These are phyloP conservation scores for Anseranas semipalmata DNA, from an alignment of 2,113 vertebrate genomes.

Conservation along the genomic window DNA sequence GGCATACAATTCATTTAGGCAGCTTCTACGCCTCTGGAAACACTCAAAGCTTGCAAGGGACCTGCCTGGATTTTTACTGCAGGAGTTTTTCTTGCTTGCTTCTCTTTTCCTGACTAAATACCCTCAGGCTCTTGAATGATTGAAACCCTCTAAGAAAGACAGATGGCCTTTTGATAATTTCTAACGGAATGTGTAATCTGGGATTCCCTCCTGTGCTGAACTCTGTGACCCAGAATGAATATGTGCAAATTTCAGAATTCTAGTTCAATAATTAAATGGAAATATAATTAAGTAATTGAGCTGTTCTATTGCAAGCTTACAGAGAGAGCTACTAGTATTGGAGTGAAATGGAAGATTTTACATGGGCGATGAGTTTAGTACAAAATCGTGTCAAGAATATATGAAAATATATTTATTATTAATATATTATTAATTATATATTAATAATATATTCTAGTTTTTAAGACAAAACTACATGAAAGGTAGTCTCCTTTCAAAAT, in stretches of 20 bases:
- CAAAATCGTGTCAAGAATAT: not conserved
- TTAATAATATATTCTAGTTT: not conserved
- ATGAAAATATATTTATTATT: not conserved
- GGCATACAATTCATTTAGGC: not conserved
- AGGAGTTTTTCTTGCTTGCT: not conserved
- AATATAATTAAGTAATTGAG: conserved; percentile 17
- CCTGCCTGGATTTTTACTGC: not conserved
- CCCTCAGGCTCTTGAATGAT: conserved; percentile 7
- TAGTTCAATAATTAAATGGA: conserved; percentile 44
- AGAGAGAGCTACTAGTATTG: not conserved
- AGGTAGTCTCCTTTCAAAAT: conserved; percentile 7
- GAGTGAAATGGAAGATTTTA: conserved; percentile 2
- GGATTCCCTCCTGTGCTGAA: conserved; percentile 23
- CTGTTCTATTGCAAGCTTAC: not conserved
- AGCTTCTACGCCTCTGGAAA: not conserved
- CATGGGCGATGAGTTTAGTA: not conserved
- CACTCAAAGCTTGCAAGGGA: not conserved
- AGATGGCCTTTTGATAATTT: conserved; percentile 57
- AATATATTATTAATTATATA: no score
- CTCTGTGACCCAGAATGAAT: conserved; percentile 35
- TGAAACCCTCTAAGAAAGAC: conserved; percentile 42
- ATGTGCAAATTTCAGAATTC: conserved; percentile 30
- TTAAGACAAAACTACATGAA: not conserved
- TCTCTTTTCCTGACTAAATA: conserved; percentile 9
- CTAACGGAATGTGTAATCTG: conserved; percentile 53